A percentile compares a stretch with the other conserved stretches of the same genome.
Conservation (phyloP, 2,888 invertebrate species). For the Pollenia angustigena region DNA sequence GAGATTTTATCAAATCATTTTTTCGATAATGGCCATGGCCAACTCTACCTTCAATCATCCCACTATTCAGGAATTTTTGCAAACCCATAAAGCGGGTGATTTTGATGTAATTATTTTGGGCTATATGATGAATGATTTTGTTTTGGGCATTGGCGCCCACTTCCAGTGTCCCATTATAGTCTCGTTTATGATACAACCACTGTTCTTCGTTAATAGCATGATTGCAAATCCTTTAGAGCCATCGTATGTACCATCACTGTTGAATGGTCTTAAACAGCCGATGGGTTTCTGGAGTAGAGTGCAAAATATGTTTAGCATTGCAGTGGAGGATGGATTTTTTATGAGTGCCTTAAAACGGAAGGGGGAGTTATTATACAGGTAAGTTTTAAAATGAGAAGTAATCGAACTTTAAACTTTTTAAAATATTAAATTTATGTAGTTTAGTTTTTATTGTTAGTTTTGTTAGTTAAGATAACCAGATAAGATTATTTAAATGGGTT, state of each 20-base stretch:
- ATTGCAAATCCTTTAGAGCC: conserved; percentile 79
- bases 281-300: conserved; percentile 75
- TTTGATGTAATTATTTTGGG: conserved; percentile 81
- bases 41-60: conserved; percentile 60
- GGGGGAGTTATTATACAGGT: conserved; percentile 49
- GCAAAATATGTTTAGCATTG: conserved; percentile 72
- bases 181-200: conserved; percentile 76
- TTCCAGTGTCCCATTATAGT: conserved; percentile 80
- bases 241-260: conserved; percentile 76
- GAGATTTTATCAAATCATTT: conserved; percentile 44
- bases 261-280: conserved; percentile 71
- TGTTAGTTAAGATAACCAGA: too few relatives aligned
- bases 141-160: conserved; percentile 81
- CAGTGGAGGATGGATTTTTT: conserved; percentile 48
- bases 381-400: conserved; percentile 30
- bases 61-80: conserved; percentile 74
- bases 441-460: too few relatives aligned
- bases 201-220: conserved; percentile 72
- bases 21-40: conserved; percentile 19
- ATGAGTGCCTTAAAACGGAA: conserved; percentile 20
- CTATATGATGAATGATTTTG: conserved; percentile 79
- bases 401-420: too few relatives aligned
- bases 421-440: too few relatives aligned
- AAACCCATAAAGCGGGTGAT: conserved; percentile 69
- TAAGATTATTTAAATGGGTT: too few relatives aligned